Conservation (phyloP, 2,797 vertebrate genomes). For the Sebastes paucispinis region DNA sequence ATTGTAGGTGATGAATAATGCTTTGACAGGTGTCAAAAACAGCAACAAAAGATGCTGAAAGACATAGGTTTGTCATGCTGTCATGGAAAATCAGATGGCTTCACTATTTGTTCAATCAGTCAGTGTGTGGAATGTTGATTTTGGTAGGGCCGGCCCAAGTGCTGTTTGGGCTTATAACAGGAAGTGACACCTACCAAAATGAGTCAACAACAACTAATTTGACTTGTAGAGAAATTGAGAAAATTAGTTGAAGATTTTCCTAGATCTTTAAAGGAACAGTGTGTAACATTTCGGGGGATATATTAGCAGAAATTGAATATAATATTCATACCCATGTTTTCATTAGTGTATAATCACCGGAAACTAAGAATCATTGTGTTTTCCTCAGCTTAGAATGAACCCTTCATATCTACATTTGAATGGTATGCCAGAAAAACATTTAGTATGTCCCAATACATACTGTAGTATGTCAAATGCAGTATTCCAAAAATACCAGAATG, state of each 20-base stretch:
- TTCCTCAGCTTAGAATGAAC: too few species aligned
- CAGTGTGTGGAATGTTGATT: neutral
- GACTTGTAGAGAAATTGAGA: neutral
- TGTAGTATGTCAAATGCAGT: too few species aligned
- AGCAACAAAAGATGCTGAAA: neutral
- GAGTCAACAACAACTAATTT: neutral
- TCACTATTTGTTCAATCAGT: neutral
- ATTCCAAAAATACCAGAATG: too few species aligned
- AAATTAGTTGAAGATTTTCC: neutral
- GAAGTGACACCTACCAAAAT: neutral
- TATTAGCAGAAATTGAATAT: too few species aligned
- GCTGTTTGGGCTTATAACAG: neutral
- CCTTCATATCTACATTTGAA: too few species aligned
- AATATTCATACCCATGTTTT: too few species aligned
- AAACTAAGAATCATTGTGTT: too few species aligned
- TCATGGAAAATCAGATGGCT: neutral
- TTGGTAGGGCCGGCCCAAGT: neutral
- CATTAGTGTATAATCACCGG: too few species aligned
- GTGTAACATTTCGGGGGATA: too few species aligned
- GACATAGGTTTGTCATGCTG: neutral
- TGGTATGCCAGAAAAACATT: too few species aligned
- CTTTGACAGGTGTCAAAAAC: neutral
- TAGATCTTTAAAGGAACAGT: neutral
- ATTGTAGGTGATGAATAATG: rapidly evolving
- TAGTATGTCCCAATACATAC: too few species aligned